These are phyloP conservation scores for Melanotaenia nigrans DNA, from an alignment of 2,797 vertebrate genomes.

Conservation along the genomic window DNA sequence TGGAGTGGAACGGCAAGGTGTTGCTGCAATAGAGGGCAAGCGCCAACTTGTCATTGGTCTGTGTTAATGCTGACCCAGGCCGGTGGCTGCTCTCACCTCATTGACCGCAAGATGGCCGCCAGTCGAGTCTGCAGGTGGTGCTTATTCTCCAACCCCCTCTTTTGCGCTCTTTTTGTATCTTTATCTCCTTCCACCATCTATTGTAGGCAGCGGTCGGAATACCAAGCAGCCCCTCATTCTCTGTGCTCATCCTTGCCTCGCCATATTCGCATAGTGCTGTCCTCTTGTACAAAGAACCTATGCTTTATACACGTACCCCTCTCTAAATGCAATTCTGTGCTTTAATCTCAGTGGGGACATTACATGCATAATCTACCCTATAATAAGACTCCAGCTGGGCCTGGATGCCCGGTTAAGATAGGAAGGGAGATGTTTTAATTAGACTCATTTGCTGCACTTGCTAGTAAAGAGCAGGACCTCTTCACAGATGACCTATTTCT, in stretches of 20 bases:
- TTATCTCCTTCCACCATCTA: constrained; percentile 64
- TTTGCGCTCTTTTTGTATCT: constrained; percentile 39
- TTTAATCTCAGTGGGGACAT: constrained; percentile 66
- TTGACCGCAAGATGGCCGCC: constrained; percentile 79
- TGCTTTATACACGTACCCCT: constrained; percentile 13
- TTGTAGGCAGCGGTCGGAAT: constrained; percentile 54
- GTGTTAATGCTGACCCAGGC: constrained; percentile 79
- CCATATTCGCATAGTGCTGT: constrained; percentile 28
- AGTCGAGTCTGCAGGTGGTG: constrained; percentile 74
- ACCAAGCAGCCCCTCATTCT: constrained; percentile 62
- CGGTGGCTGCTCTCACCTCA: constrained; percentile 73
- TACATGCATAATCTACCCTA: constrained; percentile 75
- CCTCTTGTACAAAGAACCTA: constrained; percentile 30
- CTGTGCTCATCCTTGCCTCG: constrained; percentile 11
- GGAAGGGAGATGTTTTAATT: constrained; percentile 75
- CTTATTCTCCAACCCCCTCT: constrained; percentile 20
- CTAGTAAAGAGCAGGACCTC: constrained; percentile 69
- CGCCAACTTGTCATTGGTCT: constrained; percentile 76
- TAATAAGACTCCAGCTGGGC: constrained; percentile 71
- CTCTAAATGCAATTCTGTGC: constrained; percentile 52
- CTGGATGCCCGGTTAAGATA: constrained; percentile 63
- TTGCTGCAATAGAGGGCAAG: constrained; percentile 75
- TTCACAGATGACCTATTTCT: constrained; percentile 74
- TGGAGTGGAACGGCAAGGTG: constrained; percentile 78
- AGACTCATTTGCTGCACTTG: constrained; percentile 66